These are phyloP conservation scores for Periphyllus acericola DNA, from an alignment of 2,888 invertebrate species.

Conservation along the genomic window DNA sequence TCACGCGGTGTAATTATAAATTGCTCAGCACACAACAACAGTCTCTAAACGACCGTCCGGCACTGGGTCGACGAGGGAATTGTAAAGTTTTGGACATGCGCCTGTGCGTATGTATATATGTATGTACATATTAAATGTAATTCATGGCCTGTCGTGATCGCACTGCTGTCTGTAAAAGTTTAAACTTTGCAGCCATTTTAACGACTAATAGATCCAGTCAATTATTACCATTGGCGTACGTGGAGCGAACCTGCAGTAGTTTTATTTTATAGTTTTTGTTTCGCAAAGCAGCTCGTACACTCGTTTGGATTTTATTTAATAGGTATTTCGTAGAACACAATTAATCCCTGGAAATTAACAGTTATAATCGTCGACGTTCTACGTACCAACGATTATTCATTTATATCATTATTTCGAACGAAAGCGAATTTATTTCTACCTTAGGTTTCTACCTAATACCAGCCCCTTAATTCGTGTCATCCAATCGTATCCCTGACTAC, in stretches of 20 bases:
- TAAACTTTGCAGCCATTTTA: slow-evolving; percentile 11
- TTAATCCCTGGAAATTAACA: not conserved
- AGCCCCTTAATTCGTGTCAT: too few relatives aligned
- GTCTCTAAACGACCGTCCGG: slow-evolving; percentile 27
- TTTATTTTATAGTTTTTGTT: slow-evolving; percentile 2
- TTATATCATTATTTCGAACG: too few relatives aligned
- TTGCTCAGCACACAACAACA: not conserved
- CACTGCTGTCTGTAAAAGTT: slow-evolving; percentile 19
- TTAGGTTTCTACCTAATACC: too few relatives aligned
- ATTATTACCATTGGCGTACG: not conserved
- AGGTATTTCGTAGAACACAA: not conserved
- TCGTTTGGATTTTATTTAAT: not conserved
- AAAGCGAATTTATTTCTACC: too few relatives aligned
- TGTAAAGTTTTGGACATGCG: slow-evolving; percentile 32
- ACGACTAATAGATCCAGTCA: slow-evolving; percentile 32
- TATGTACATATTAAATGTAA: not conserved
- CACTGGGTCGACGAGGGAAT: slow-evolving; percentile 24
- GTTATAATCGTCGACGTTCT: not conserved
- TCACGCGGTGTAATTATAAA: slow-evolving; percentile 12
- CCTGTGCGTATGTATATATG: not conserved
- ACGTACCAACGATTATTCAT: too few relatives aligned
- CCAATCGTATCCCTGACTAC: too few relatives aligned
- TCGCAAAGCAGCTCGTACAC: too few relatives aligned
- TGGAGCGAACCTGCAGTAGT: not conserved
- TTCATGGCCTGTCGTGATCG: not conserved